Conservation (phyloP, 2,888 invertebrate species). For the Acronicta leporina region DNA sequence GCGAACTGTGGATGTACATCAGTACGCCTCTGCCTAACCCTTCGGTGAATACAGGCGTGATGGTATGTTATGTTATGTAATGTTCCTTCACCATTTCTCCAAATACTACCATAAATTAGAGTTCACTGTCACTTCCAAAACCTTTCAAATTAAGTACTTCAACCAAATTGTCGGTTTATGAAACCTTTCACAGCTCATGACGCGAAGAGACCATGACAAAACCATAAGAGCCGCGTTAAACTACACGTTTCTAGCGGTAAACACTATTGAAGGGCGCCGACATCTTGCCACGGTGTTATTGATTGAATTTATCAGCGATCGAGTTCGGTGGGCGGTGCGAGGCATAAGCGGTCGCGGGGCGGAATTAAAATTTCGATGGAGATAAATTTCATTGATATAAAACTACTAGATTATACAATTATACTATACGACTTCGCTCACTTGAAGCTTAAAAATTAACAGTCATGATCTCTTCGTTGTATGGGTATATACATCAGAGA, state of each 20-base stretch:
- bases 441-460: too few species aligned
- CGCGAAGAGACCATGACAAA: constrained; percentile 49
- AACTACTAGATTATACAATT: too few species aligned
- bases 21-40: too few species aligned
- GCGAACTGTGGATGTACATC: too few species aligned
- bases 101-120: neutral
- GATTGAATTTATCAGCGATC: constrained; percentile 88
- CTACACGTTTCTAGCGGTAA: constrained; percentile 78
- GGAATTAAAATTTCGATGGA: too few species aligned
- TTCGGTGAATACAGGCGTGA: too few species aligned
- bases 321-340: constrained; percentile 57
- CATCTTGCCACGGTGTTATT: constrained; percentile 83
- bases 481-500: too few species aligned
- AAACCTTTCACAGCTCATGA: constrained; percentile 38
- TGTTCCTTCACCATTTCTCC: too few species aligned
- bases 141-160: constrained; percentile 26
- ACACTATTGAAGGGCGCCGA: constrained; percentile 83
- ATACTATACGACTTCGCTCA: too few species aligned
- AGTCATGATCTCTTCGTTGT: too few species aligned
- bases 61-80: too few species aligned
- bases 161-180: constrained; percentile 42
- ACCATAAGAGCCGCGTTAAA: constrained; percentile 71
- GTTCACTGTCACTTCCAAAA: constrained; percentile 2
- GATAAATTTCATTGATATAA: too few species aligned
- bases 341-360: constrained; percentile 52